These are phyloP conservation scores for Pogonocherus hispidulus DNA, from an alignment of 2,888 invertebrate genomes.

Conservation along the genomic window DNA sequence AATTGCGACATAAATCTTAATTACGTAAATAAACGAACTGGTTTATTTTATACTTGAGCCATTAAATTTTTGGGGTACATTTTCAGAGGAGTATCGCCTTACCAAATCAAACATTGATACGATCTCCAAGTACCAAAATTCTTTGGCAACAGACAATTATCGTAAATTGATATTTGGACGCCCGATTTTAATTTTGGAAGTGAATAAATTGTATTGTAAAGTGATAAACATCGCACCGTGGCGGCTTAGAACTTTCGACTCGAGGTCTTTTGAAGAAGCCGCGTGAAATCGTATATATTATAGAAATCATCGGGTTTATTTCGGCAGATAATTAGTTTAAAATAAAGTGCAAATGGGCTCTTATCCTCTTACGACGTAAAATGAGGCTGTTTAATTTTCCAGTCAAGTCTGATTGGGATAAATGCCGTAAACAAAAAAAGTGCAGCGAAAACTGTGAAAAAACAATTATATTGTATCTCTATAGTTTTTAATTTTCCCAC, in stretches of 20 bases:
- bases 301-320: slow-evolving; percentile 28
- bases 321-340: slow-evolving; percentile 10
- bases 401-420: background rate
- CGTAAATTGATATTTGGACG: slow-evolving; percentile 65
- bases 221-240: slow-evolving; percentile 54
- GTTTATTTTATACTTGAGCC: slow-evolving; percentile 47
- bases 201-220: slow-evolving; percentile 57
- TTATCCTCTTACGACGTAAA: background rate
- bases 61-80: slow-evolving; percentile 53
- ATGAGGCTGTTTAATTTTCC: background rate
- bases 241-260: slow-evolving; percentile 30
- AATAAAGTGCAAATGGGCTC: slow-evolving; percentile 8
- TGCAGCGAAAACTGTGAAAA: too few species aligned
- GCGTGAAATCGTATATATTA: slow-evolving; percentile 24
- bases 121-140: slow-evolving; percentile 52
- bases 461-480: too few species aligned
- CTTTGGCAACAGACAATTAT: slow-evolving; percentile 59
- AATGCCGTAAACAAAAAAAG: background rate
- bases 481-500: too few species aligned
- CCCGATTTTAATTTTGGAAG: slow-evolving; percentile 62
- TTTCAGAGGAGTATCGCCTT: slow-evolving; percentile 50
- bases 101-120: slow-evolving; percentile 54
- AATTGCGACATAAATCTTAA: slow-evolving; percentile 52
- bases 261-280: slow-evolving; percentile 30
- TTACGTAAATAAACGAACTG: slow-evolving; percentile 47